These are phyloP conservation scores for Mugil cephalus DNA, from an alignment of 2,113 vertebrate genomes.

Conservation along the genomic window DNA sequence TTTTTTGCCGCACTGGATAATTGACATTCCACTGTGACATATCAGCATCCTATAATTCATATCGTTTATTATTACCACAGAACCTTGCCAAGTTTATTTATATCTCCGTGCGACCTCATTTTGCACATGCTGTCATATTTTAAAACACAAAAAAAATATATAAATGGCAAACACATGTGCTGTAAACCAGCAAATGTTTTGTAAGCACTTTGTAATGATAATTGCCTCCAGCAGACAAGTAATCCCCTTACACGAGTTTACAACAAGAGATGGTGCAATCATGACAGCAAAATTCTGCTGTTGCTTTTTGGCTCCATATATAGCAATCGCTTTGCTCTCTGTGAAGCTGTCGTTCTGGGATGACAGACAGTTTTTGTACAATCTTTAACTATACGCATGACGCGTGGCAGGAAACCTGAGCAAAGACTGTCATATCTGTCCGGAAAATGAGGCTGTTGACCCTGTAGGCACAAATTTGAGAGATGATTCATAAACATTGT, in stretches of 20 bases:
- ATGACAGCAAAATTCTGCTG: constrained; percentile 48
- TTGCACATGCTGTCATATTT: constrained; percentile 49
- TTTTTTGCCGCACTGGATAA: constrained; percentile 3
- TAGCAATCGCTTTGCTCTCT: constrained; percentile 62
- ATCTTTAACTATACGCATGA: neutral
- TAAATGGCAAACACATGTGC: constrained; percentile 76
- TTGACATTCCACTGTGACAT: constrained; percentile 33
- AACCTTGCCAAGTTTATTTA: constrained; percentile 63
- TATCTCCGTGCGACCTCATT: constrained; percentile 55
- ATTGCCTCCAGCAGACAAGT: constrained; percentile 69
- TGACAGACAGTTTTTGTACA: constrained; percentile 33
- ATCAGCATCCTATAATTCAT: constrained; percentile 20
- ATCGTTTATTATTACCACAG: constrained; percentile 32
- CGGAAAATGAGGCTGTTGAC: constrained; percentile 26
- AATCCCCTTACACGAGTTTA: constrained; percentile 64
- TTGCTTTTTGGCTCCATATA: constrained; percentile 73
- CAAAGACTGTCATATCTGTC: constrained; percentile 6
- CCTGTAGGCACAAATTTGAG: constrained; percentile 24
- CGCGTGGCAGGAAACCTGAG: constrained; percentile 36
- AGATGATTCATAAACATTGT: constrained; percentile 42
- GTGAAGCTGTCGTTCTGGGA: constrained; percentile 14
- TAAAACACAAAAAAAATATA: constrained; percentile 51
- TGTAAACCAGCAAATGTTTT: constrained; percentile 68
- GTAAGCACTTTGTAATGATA: constrained; percentile 78
- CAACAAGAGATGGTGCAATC: constrained; percentile 76